phyloP scores from a whole-genome alignment of 2,113 vertebrate species.

The Danionella cerebrum region DNA sequence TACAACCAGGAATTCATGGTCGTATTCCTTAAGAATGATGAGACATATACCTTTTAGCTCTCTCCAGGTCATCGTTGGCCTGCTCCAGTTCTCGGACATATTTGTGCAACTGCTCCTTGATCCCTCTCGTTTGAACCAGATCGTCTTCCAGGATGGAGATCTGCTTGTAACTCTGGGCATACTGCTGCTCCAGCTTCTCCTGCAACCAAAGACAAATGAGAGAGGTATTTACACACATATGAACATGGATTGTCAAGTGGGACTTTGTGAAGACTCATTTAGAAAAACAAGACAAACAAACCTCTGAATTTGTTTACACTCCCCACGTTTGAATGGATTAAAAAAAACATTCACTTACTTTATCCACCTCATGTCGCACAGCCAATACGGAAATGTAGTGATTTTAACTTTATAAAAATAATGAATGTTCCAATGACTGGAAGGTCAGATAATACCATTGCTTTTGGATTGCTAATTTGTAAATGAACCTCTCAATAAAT shows the following conservation, averaged over 20 bases:
- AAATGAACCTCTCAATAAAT: not conserved
- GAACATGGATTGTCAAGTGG: too few relatives aligned
- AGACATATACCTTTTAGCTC: slow-evolving; percentile 80
- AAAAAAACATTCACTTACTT: too few relatives aligned
- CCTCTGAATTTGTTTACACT: too few relatives aligned
- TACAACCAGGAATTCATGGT: not conserved
- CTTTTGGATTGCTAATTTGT: not conserved
- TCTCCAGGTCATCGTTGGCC: slow-evolving; percentile 95
- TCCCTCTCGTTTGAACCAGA: slow-evolving; percentile 85
- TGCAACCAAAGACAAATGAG: slow-evolving; percentile 40
- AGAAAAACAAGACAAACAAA: too few relatives aligned
- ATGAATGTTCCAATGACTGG: not conserved
- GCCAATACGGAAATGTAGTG: not conserved
- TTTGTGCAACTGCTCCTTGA: slow-evolving; percentile 96
- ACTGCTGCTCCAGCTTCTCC: slow-evolving; percentile 96
- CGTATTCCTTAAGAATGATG: not conserved
- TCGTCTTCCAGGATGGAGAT: slow-evolving; percentile 90
- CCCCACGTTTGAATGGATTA: too few relatives aligned
- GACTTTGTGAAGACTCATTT: too few relatives aligned
- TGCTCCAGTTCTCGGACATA: slow-evolving; percentile 95
- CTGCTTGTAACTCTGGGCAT: slow-evolving; percentile 94
- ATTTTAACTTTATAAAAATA: not conserved
- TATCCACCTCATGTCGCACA: not conserved
- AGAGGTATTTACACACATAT: too few relatives aligned
- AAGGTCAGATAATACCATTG: not conserved